These are phyloP conservation scores for Sarcophaga caerulescens DNA, from an alignment of 2,888 invertebrate genomes.

Conservation along the genomic window DNA sequence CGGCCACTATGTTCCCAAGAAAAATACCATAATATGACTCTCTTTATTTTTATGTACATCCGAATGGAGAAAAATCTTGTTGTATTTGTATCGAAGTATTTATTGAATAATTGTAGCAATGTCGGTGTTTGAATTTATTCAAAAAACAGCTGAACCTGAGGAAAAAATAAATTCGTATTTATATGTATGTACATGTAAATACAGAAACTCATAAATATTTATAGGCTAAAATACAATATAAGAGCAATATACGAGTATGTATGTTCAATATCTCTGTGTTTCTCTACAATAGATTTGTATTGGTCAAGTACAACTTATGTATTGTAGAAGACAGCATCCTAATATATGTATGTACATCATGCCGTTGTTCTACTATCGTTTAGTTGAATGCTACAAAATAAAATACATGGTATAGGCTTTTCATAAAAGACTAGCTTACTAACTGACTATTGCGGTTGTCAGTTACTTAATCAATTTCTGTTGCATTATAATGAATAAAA, in stretches of 20 bases:
- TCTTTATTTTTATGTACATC: too few relatives aligned
- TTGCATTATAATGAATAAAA: neutral
- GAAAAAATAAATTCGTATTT: neutral
- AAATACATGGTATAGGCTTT: too few relatives aligned
- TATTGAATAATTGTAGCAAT: neutral
- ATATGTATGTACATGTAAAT: constrained; percentile 37
- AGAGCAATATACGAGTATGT: constrained; percentile 18
- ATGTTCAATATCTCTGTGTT: neutral
- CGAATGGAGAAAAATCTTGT: too few relatives aligned
- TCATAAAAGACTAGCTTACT: neutral
- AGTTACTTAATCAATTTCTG: too few relatives aligned
- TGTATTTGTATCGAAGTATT: neutral
- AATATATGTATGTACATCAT: too few relatives aligned
- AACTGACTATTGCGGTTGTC: neutral
- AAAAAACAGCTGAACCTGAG: neutral
- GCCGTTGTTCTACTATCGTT: too few relatives aligned
- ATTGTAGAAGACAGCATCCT: too few relatives aligned
- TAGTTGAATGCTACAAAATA: too few relatives aligned
- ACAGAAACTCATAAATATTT: constrained; percentile 50
- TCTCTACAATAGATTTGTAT: too few relatives aligned
- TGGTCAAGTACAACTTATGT: neutral
- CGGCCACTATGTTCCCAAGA: too few relatives aligned
- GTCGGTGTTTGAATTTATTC: neutral
- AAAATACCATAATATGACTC: too few relatives aligned
- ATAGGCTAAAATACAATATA: constrained; percentile 30